Conservation (phyloP, 2,888 invertebrate genomes). For the Scelioninae gen. 2 region DNA sequence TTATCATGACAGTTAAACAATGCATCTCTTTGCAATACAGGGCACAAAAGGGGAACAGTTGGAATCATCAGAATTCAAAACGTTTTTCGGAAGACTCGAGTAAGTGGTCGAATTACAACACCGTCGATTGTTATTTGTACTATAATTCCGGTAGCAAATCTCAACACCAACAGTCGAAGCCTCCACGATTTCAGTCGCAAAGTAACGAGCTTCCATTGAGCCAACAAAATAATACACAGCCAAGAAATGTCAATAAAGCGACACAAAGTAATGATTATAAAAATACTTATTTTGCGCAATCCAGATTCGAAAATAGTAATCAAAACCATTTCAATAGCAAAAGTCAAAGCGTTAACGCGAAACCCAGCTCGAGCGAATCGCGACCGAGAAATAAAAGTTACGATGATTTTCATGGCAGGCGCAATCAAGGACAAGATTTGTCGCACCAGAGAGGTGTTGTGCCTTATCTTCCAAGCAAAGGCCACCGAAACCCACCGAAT, state of each 20-base stretch:
- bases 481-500: conserved; percentile 64
- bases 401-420: conserved; percentile 64
- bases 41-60: conserved; percentile 64
- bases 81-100: conserved; percentile 67
- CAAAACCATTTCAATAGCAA: conserved; percentile 61
- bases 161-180: conserved; percentile 75
- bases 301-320: conserved; percentile 62
- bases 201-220: no score
- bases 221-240: no score
- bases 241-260: conserved; percentile 56
- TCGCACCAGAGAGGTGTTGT: conserved; percentile 62
- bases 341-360: conserved; percentile 62
- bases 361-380: conserved; percentile 63
- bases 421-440: conserved; percentile 64
- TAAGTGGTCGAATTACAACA: conserved; percentile 63
- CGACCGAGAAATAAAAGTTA: conserved; percentile 64
- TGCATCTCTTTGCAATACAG: conserved; percentile 58
- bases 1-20: no score
- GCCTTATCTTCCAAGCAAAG: conserved; percentile 63
- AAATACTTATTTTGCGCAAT: conserved; percentile 62
- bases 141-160: conserved; percentile 63
- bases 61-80: conserved; percentile 68
- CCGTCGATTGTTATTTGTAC: conserved; percentile 5
- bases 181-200: conserved; percentile 79
- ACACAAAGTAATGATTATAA: conserved; percentile 65